These are phyloP conservation scores for Mimas tiliae DNA, from an alignment of 2,888 invertebrate genomes.

Conservation along the genomic window DNA sequence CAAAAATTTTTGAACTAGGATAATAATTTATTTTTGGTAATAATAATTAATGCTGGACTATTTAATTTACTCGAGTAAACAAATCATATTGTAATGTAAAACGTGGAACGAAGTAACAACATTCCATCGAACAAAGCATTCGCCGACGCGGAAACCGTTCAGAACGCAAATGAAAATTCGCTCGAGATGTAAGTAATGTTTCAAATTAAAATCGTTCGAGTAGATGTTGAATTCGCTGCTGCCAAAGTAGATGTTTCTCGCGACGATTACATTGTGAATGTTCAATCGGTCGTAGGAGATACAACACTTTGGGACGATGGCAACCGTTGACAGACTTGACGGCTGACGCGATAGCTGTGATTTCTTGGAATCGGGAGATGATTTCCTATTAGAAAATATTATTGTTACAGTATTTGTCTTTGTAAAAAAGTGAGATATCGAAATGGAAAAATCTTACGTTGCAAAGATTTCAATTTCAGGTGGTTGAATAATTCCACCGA, in stretches of 20 bases:
- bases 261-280: conserved; percentile 47
- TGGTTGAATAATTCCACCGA: no score
- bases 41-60: background rate
- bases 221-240: conserved; percentile 14
- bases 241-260: conserved; percentile 14
- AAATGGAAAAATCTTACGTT: no score
- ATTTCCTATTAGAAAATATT: background rate
- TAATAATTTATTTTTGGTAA: no score
- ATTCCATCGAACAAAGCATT: conserved; percentile 8
- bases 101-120: background rate
- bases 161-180: conserved; percentile 20
- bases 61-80: background rate
- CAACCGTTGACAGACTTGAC: conserved; percentile 14
- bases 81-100: background rate
- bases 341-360: conserved; percentile 19
- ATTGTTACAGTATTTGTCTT: conserved; percentile 2
- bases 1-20: no score
- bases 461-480: no score
- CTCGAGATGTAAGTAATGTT: conserved; percentile 16
- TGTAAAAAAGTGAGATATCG: background rate
- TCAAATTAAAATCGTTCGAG: conserved; percentile 31
- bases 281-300: conserved; percentile 44
- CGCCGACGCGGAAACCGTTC: conserved; percentile 30
- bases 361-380: background rate
- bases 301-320: conserved; percentile 8